phyloP scores from a whole-genome alignment of 64 coral and sea anemone genomes.

The Montipora capricornis region DNA sequence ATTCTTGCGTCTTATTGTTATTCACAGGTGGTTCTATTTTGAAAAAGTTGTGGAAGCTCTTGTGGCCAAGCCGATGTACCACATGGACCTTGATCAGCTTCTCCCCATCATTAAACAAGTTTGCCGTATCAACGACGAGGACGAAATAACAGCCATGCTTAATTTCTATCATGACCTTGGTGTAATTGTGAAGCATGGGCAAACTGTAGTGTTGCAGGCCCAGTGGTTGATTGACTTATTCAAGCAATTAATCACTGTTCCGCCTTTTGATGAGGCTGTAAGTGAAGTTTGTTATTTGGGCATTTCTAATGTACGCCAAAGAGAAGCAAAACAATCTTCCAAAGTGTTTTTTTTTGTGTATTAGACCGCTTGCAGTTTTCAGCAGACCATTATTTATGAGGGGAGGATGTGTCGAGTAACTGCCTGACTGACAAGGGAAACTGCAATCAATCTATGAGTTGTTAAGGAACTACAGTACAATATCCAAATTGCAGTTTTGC shows the following conservation, averaged over 20 bases:
- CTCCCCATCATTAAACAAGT: background rate
- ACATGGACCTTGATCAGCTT: slow-evolving; percentile 11
- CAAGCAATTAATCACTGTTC: slow-evolving; percentile 23
- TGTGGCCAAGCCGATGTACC: background rate
- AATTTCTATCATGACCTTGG: slow-evolving; percentile 51
- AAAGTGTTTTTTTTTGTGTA: too few species aligned
- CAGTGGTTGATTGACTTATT: slow-evolving; percentile 49
- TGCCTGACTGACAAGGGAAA: too few species aligned
- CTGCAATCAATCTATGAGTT: too few species aligned
- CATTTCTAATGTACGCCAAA: too few species aligned
- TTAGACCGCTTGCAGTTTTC: too few species aligned
- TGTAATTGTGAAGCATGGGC: slow-evolving; percentile 6
- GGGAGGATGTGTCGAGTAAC: too few species aligned
- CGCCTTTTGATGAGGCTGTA: slow-evolving; percentile 19
- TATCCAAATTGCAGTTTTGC: too few species aligned
- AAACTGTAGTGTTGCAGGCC: slow-evolving; percentile 12
- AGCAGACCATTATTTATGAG: too few species aligned
- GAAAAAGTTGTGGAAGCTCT: slow-evolving; percentile 40
- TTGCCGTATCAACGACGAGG: slow-evolving; percentile 19
- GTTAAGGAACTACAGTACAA: too few species aligned
- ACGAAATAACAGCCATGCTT: background rate
- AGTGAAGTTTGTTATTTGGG: too few species aligned
- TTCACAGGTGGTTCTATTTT: slow-evolving; percentile 21
- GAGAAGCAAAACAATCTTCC: too few species aligned
- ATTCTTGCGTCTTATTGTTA: too few species aligned